phyloP scores from a whole-genome alignment of 2,797 vertebrate species.

The Sylvilagus floridanus region DNA sequence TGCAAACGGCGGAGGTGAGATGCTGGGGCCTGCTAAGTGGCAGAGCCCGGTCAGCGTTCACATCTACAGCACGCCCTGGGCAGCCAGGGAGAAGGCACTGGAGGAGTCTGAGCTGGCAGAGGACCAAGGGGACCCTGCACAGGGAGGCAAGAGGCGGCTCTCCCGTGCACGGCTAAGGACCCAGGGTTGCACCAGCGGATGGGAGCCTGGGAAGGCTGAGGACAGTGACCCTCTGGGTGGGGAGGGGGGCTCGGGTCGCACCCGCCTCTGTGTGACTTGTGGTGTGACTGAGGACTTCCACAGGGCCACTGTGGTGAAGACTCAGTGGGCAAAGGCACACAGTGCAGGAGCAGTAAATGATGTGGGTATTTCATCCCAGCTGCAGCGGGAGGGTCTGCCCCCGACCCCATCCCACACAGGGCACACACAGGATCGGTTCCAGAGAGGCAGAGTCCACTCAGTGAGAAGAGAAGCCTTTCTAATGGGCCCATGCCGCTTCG shows the following conservation, averaged over 20 bases:
- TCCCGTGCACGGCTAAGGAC: not conserved
- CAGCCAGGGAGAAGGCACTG: not conserved
- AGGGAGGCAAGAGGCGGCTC: not conserved
- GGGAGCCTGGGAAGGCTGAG: not conserved
- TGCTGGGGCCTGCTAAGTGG: not conserved
- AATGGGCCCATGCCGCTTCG: not conserved
- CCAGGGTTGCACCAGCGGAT: not conserved
- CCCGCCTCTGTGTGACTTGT: fast-evolving
- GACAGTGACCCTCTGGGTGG: not conserved
- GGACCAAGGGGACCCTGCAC: fast-evolving
- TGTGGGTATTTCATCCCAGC: not conserved
- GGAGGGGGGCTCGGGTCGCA: fast-evolving
- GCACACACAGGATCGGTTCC: not conserved
- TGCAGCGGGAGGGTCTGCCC: not conserved
- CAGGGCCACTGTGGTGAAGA: not conserved
- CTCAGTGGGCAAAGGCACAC: not conserved
- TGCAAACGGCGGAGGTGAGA: not conserved
- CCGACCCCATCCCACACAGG: fast-evolving
- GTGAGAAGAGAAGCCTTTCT: not conserved
- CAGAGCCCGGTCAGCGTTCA: not conserved
- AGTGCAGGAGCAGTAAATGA: fast-evolving
- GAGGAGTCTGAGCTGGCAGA: not conserved
- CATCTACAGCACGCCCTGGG: fast-evolving
- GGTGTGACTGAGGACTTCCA: not conserved
- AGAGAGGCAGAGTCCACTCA: not conserved